Evolutionary conservation across 2,113 vertebrate genomes (phyloP).

Genomic region (Neotragus pygmaeus): DNA sequence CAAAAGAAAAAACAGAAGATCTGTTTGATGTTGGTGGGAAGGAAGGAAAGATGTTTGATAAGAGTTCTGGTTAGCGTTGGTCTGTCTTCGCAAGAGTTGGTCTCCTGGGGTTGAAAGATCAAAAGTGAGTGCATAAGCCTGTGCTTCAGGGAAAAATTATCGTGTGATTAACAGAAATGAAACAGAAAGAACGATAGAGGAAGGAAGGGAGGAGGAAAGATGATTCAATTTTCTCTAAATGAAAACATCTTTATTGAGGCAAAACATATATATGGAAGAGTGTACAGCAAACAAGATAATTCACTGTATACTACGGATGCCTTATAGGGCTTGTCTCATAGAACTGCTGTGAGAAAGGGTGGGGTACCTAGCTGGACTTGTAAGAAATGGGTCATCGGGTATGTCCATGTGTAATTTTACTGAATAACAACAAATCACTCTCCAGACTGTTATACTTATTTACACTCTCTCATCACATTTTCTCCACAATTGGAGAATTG

Average conservation of each 20-base stretch:
- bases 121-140: not conserved
- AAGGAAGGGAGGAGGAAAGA: not conserved
- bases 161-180: not conserved
- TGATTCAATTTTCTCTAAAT: not conserved
- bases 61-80: not conserved
- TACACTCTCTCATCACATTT: not conserved
- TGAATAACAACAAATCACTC: not conserved
- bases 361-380: not conserved
- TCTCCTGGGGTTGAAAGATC: not conserved
- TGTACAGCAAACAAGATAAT: not conserved
- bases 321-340: not conserved
- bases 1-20: not conserved
- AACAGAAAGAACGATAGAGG: not conserved
- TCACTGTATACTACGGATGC: not conserved
- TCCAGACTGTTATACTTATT: not conserved
- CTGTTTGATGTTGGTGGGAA: not conserved
- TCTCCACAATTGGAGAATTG: not conserved
- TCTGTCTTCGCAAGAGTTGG: not conserved
- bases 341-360: not conserved
- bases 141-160: not conserved
- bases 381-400: not conserved
- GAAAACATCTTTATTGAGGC: not conserved
- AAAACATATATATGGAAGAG: not conserved
- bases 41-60: not conserved
- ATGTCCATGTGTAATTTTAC: not conserved